Conservation (phyloP, 2,797 vertebrate genomes). For the Benthosema pterotum region DNA sequence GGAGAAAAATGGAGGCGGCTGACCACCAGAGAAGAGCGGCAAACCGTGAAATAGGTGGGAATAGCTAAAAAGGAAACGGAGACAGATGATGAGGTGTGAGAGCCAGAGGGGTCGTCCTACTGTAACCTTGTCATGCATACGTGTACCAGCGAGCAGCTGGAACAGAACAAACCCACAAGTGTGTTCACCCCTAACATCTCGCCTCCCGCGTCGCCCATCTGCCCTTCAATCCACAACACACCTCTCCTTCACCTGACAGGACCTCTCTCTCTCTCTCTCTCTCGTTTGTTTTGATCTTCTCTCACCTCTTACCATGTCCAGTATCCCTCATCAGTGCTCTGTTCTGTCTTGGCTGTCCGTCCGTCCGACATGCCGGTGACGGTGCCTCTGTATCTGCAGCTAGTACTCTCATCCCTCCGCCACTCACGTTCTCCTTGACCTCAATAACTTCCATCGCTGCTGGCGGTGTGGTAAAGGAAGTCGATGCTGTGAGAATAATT, state of each 20-base stretch:
- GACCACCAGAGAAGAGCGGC: too few species aligned
- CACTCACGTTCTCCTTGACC: conserved; percentile 68
- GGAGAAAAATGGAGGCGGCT: too few species aligned
- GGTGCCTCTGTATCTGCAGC: neutral
- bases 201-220: conserved; percentile 46
- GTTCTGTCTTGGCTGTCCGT: neutral
- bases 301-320: neutral
- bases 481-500: conserved; percentile 69
- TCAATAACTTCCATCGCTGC: conserved; percentile 62
- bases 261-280: conserved; percentile 9
- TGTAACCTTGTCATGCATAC: conserved; percentile 43
- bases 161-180: conserved; percentile 25
- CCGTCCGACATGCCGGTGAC: neutral
- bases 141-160: conserved; percentile 57
- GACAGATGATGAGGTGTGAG: conserved; percentile 20
- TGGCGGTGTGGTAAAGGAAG: conserved; percentile 48
- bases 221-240: conserved; percentile 25
- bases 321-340: neutral
- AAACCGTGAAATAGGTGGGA: neutral
- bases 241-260: conserved; percentile 10
- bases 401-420: conserved; percentile 15
- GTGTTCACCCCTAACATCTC: conserved; percentile 8
- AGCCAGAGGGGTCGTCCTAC: conserved; percentile 25
- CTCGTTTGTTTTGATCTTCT: neutral
- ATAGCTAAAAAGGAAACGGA: conserved; percentile 13